Base-by-base conservation (phyloP, 2,113 vertebrate species). In the Chaetura pelagica region DNA sequence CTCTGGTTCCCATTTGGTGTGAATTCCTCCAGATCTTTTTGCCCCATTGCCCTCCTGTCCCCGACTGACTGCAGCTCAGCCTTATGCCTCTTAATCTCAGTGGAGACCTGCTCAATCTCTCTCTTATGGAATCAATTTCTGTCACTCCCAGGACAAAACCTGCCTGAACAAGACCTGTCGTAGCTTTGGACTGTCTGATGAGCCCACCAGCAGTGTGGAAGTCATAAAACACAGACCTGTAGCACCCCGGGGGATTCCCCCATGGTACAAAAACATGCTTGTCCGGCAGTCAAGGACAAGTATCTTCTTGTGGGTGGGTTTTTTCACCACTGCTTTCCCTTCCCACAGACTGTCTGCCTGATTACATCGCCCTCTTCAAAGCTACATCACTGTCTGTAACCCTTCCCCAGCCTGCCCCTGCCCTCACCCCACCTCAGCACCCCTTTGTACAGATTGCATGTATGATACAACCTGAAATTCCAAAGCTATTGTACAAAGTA, bases 401-500 rank as follows among this genome's bases (percentile, higher is more conserved):
- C 75, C 67, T 78, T 89, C 80, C 91, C 68, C 52, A 59, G 27
- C 73, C 88, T 77, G 57, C 68, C 93, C 90, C 82, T 84, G 79
- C 81, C 77, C 80, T 86, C 96, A 59, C 89, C 91, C 86, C 57
- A 51, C 71, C 74, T 44, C 4, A 84, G 48, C 76, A 49, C 55
- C 89, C 88, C 89, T 46, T 84, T 97, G 84, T 97, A 95, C 97
- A 92, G 97, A 95, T 79, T 98, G 96, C 97, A 97, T 97, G 81
- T 96, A 92, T 83, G 87, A 96, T 97, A 96, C 93, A 79, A 94
- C 97, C 95, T 97, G 97, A 97, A 97, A 98, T 98, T 99, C 99
- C 98, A 99, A 99, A 99, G 98, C 98, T 98, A 97, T 96, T 99
- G 98, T 99, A 98, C 96, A 98, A 98, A 98, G 87, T 98, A 98